Percentiles rank a stretch among this genome's conserved stretches.
Conservation (phyloP, 64 coral and sea anemone species). For the Catalaphyllia jardinei region DNA sequence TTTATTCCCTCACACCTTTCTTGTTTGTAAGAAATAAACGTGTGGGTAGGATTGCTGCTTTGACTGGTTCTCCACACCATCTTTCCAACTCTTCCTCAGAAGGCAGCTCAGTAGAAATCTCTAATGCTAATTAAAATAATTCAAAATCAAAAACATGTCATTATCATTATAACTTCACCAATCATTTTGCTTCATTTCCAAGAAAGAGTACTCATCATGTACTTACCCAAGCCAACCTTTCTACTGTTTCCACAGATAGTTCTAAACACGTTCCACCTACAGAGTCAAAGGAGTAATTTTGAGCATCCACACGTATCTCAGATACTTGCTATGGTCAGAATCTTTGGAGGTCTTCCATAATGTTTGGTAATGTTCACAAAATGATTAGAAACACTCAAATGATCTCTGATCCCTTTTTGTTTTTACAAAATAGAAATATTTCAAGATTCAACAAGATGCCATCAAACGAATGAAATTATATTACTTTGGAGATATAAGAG, state of each 20-base stretch:
- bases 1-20: slow-evolving; percentile 52
- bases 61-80: slow-evolving; percentile 81
- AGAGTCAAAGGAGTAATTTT: neutral
- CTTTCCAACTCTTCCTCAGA: slow-evolving; percentile 54
- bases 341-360: neutral
- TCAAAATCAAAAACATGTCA: neutral
- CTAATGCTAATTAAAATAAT: slow-evolving; percentile 36
- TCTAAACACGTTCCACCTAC: slow-evolving; percentile 97
- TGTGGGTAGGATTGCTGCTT: slow-evolving; percentile 69
- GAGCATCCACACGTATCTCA: neutral
- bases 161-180: too few relatives aligned
- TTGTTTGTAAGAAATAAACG: slow-evolving; percentile 82
- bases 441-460: too few relatives aligned
- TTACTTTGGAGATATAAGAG: too few relatives aligned
- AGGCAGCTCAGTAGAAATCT: slow-evolving; percentile 58
- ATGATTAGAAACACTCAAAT: neutral
- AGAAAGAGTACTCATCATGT: neutral
- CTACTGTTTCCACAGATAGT: slow-evolving; percentile 86
- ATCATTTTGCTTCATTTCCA: too few relatives aligned
- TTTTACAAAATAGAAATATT: too few relatives aligned
- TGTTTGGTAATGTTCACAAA: too few relatives aligned
- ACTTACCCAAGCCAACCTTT: slow-evolving; percentile 91
- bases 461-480: too few relatives aligned
- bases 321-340: neutral
- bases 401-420: too few relatives aligned